Conservation (phyloP, 2,888 invertebrate genomes). For the Trisateles emortualis region DNA sequence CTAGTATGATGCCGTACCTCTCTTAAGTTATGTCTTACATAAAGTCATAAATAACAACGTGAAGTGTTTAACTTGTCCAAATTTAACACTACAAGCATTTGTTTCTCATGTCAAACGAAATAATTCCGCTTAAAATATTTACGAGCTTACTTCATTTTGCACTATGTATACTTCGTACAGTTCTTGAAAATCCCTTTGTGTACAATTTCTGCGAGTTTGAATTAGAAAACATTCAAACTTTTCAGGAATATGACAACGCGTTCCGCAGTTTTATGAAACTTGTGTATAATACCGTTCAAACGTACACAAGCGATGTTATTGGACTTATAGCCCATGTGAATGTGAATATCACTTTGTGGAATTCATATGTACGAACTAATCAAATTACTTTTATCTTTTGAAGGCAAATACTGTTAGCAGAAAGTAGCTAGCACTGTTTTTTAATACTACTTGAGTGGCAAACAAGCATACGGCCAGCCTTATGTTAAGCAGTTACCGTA, state of each 20-base stretch:
- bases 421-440: too few species aligned
- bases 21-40: slow-evolving; percentile 1
- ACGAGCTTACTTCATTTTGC: slow-evolving; percentile 32
- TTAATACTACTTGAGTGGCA: too few species aligned
- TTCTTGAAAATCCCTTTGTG: slow-evolving; percentile 21
- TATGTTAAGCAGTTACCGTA: too few species aligned
- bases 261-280: not conserved
- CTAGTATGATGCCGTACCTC: not conserved
- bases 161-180: slow-evolving; percentile 14
- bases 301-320: too few species aligned
- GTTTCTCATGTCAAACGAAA: slow-evolving; percentile 33
- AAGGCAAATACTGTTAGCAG: too few species aligned
- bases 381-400: too few species aligned
- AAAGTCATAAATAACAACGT: slow-evolving; percentile 21
- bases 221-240: slow-evolving; percentile 14
- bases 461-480: too few species aligned
- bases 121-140: slow-evolving; percentile 42
- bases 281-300: too few species aligned
- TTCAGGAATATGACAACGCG: not conserved
- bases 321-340: too few species aligned
- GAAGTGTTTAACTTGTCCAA: slow-evolving; percentile 34
- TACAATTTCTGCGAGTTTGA: slow-evolving; percentile 13
- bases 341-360: too few species aligned
- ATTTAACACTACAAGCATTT: slow-evolving; percentile 30
- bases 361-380: too few species aligned